Base-by-base conservation (phyloP, 2,797 vertebrate species). In the Amniataba percoides region DNA sequence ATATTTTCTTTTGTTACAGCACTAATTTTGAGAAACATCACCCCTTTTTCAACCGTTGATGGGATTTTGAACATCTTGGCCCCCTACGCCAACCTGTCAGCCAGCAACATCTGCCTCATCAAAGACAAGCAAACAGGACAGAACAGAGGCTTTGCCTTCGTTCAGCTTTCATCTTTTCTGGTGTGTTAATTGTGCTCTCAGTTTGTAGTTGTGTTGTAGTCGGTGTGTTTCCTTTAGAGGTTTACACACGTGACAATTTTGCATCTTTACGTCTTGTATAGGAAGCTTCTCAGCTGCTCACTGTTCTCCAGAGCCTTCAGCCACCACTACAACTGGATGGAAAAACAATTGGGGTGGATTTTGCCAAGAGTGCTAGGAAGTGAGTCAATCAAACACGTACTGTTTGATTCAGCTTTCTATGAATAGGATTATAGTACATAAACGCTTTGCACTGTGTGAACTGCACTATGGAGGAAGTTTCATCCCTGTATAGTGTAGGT, bases 281-380 rank as follows among this genome's bases (percentile, higher is more conserved):
- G 97, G 97, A 98, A 90, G 97, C 97, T 3, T 98, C 97, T 81
- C 97, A 98, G 87, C 94, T 99, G 77, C 95, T 99, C 67, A 97
- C 96, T 77, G 97, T 98, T 72, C 91, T 99, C 72, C 97, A 98
- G 65, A 95, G 96, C 87, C 96, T 99, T 76, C 97, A 98, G 90
- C 97, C 97, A 16, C 97, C 97, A 0, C 91, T 99, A 61, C 98
- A 97, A 93, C 96, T 99, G 61, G 96, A 98, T 74, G 97, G 97
- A 57, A 99, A 98, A 95, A 98, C 96, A 56, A 96, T 99, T 27
- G 97, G 97, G n/a, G 97, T 98, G 72, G 97, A 99, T 92, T 98
- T 96, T 81, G 97, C 97, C 80, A 98, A 98, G 90, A 98, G 96
- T 88, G 96, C 96, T 67, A 96, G 97, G 90, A 98, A 98, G 97